A percentile compares a stretch with the other conserved stretches of the same genome.
These are phyloP conservation scores for Belgica antarctica DNA, from an alignment of 2,888 invertebrate species.

Conservation along the genomic window DNA sequence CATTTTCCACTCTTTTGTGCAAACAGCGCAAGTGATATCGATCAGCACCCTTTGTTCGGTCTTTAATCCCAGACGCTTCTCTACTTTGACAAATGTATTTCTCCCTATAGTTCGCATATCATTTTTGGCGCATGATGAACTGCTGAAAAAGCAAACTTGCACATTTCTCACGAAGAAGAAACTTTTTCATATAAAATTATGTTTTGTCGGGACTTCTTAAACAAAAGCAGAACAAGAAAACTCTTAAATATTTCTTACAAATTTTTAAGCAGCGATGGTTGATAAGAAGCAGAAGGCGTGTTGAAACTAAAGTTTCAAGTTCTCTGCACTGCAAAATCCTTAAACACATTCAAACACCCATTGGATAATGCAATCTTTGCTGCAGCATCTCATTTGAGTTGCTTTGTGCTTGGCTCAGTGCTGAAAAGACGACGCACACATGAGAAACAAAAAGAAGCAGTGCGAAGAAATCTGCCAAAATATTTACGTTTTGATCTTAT, in stretches of 20 bases:
- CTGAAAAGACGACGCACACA: constrained; percentile 19
- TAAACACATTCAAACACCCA: constrained; percentile 33
- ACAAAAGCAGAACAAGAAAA: neutral
- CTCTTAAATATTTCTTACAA: constrained; percentile 18
- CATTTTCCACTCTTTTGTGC: neutral
- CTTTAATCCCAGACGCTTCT: too few species aligned
- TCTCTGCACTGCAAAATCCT: constrained; percentile 11
- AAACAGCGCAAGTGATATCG: constrained; percentile 18
- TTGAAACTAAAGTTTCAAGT: constrained; percentile 24
- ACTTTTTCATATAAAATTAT: neutral
- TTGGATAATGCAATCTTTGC: constrained; percentile 35
- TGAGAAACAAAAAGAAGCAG: neutral
- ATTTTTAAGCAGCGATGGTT: constrained; percentile 29
- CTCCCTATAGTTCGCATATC: constrained; percentile 15
- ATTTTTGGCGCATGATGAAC: neutral
- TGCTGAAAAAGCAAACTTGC: neutral
- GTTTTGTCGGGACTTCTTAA: neutral
- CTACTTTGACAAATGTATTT: constrained; percentile 17
- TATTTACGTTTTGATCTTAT: constrained; percentile 42
- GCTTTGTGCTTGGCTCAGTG: neutral
- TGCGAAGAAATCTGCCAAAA: constrained; percentile 32
- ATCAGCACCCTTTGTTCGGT: constrained; percentile 21
- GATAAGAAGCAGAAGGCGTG: constrained; percentile 40
- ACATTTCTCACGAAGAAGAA: neutral
- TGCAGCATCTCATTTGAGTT: constrained; percentile 39